Percentiles rank a stretch among this genome's conserved stretches.
These are phyloP conservation scores for Eulithis testata DNA, from an alignment of 2,888 invertebrate species.

Conservation along the genomic window DNA sequence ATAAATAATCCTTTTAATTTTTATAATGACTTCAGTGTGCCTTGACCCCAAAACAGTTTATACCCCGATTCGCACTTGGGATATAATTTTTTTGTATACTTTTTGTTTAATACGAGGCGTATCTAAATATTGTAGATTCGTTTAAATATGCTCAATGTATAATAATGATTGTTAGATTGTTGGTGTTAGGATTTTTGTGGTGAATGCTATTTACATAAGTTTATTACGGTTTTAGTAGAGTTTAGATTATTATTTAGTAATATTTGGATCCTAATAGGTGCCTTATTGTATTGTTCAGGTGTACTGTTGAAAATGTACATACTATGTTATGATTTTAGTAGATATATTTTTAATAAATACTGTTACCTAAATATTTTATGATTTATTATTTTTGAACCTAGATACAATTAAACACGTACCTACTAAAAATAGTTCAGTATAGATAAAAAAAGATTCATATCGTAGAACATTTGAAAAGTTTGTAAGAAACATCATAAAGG, in stretches of 20 bases:
- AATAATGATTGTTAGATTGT: slow-evolving; percentile 56
- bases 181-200: slow-evolving; percentile 61
- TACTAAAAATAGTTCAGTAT: too few relatives aligned
- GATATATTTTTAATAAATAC: slow-evolving; percentile 78
- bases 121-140: slow-evolving; percentile 18
- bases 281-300: slow-evolving; percentile 76
- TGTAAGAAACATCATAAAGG: too few relatives aligned
- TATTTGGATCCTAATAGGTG: slow-evolving; percentile 62
- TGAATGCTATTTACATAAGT: slow-evolving; percentile 67
- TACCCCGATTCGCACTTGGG: background rate
- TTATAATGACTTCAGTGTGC: too few relatives aligned
- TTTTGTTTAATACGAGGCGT: background rate
- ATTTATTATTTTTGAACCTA: slow-evolving; percentile 36
- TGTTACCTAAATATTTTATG: slow-evolving; percentile 63
- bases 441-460: too few relatives aligned
- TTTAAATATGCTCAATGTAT: slow-evolving; percentile 74
- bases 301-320: slow-evolving; percentile 81
- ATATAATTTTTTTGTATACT: slow-evolving; percentile 2
- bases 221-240: slow-evolving; percentile 54
- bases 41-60: background rate
- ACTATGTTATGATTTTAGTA: slow-evolving; percentile 79
- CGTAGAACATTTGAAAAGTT: too few relatives aligned
- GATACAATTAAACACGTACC: too few relatives aligned
- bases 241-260: slow-evolving; percentile 40
- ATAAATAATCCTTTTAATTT: too few relatives aligned